Conservation (phyloP, 1,140 invertebrate genomes). For the Cyclargus thomasi region DNA sequence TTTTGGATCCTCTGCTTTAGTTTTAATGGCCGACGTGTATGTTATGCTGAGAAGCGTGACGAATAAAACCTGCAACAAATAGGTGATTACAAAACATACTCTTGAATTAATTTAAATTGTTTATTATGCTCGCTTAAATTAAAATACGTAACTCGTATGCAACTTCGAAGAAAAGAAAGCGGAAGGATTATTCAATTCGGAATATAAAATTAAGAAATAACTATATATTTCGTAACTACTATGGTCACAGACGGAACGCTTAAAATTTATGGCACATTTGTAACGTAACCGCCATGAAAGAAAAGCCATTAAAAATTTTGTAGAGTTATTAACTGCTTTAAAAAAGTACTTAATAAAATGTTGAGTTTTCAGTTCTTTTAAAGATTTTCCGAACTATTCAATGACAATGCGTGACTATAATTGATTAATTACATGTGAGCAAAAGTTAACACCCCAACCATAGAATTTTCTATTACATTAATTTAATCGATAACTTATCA, state of each 20-base stretch:
- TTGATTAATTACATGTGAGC: no score
- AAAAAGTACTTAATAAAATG: no score
- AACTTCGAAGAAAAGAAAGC: slow-evolving; percentile 3
- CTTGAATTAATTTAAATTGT: background rate
- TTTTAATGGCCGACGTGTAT: slow-evolving; percentile 48
- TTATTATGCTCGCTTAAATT: background rate
- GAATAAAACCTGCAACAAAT: slow-evolving; percentile 51
- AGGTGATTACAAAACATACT: background rate
- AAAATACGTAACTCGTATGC: background rate
- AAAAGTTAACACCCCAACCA: no score
- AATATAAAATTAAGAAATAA: background rate
- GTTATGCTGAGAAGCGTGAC: slow-evolving; percentile 49
- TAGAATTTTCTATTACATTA: no score
- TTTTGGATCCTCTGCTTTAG: slow-evolving; percentile 53
- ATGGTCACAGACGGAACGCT: background rate
- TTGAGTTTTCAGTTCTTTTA: no score
- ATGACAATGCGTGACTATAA: no score
- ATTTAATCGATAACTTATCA: no score
- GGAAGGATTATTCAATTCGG: background rate
- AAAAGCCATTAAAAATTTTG: background rate
- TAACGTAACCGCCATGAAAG: background rate
- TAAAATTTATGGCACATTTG: background rate
- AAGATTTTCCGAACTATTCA: no score
- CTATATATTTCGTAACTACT: background rate
- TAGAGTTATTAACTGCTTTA: no score